Percentiles rank a stretch among this genome's conserved stretches.
Evolutionary conservation across 2,888 invertebrate genomes (phyloP).

Genomic region (Eremobia ochroleuca): DNA sequence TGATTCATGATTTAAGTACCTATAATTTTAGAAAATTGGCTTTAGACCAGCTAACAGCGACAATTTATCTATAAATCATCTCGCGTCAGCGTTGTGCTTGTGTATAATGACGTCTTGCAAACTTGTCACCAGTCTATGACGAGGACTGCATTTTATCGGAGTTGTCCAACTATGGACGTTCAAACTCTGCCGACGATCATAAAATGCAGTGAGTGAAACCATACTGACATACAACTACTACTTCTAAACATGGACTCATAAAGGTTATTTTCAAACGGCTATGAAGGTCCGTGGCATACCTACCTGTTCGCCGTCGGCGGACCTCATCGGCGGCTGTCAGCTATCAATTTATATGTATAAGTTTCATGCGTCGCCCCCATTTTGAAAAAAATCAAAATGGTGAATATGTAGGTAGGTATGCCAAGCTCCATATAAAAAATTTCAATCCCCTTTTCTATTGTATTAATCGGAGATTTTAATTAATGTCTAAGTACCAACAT

Average conservation of each 20-base stretch:
- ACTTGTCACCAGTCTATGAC: too few species aligned
- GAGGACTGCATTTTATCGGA: constrained; percentile 3
- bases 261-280: neutral
- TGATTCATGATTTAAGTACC: neutral
- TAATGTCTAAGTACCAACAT: neutral
- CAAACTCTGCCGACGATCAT: neutral
- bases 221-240: neutral
- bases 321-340: too few species aligned
- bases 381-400: too few species aligned
- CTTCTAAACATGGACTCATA: too few species aligned
- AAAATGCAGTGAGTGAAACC: neutral
- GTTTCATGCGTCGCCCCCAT: too few species aligned
- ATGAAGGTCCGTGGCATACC: too few species aligned
- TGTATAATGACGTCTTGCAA: neutral
- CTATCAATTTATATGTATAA: too few species aligned
- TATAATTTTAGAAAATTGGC: neutral
- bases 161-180: neutral
- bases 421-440: too few species aligned
- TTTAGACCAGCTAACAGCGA: neutral
- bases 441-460: too few species aligned
- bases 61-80: neutral
- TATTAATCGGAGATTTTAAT: neutral
- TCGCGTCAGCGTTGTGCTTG: neutral
- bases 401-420: too few species aligned
- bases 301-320: too few species aligned